Evolutionary conservation across 2,888 invertebrate genomes (phyloP), one percentile per base, ranked within the genome.

Genomic region (Drosophila colorata): DNA sequence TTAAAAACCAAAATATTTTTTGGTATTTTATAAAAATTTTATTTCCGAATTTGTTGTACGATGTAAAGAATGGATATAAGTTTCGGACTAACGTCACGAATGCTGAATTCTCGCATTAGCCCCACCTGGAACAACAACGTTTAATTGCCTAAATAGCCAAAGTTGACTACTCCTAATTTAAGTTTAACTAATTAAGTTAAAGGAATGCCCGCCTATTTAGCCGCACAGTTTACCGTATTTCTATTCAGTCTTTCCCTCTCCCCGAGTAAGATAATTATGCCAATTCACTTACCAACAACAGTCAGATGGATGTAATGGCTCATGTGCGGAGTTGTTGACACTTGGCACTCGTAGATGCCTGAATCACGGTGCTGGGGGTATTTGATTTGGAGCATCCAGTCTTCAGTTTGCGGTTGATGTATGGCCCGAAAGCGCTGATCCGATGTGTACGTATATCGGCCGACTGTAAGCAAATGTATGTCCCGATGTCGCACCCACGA

Each of bases 301-400:
- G 95, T 96, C 82, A 98, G 95, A 92, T 97, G 96, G 91, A 98
- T 96, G 92, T 96, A 97, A 92, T 97, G 97, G 90, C 97, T 97
- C 94, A 97, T 96, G 90, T 97, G 98, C 20, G 98, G 98, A 64
- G 97, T 97, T 70, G 98, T 97, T 82, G 97, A 97, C 91, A 98
- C 96, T 94, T 98, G 98, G 93, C 98, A 98, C 93, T 98, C 98
- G 93, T 98, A 98, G 87, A 97, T 95, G 68, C 98, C 98, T 2
- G 92, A 92, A 68, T 98, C 98, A 80, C 97, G 94, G 91, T 97
- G 96, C 91, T 98, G 97, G 1, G 97, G 96, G 91, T 97, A 98
- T 92, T 97, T 97, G 92, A 98, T 97, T 94, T 96, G 96, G 83
- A 98, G 94, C 72, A 96, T 97, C 97, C 97, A 98, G 93, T 98